A percentile compares a stretch with the other conserved stretches of the same genome.
Conservation (phyloP, 2,113 vertebrate species). For the Cynoglossus semilaevis region DNA sequence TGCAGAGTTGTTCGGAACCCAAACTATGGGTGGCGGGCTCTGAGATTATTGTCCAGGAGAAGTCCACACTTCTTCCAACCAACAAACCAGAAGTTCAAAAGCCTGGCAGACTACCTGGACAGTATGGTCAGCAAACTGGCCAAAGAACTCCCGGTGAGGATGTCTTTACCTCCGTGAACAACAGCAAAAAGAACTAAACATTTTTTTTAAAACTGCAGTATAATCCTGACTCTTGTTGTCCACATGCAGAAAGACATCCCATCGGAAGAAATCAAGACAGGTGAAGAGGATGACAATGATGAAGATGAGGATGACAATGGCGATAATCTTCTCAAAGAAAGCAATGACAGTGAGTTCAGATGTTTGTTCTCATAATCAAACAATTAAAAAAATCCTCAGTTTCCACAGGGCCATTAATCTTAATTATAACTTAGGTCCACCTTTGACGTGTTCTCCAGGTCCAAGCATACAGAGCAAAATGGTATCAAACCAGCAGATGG, state of each 20-base stretch:
- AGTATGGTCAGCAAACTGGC: conserved; percentile 99
- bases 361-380: neutral
- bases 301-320: conserved; percentile 97
- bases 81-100: conserved; percentile 97
- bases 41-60: conserved; percentile 90
- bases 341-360: conserved; percentile 90
- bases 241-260: conserved; percentile 83
- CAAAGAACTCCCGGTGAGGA: conserved; percentile 94
- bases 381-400: too few species aligned
- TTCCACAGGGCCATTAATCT: too few species aligned
- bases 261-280: conserved; percentile 99
- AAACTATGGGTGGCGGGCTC: conserved; percentile 96
- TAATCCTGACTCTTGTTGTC: neutral
- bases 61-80: conserved; percentile 99
- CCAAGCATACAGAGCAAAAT: conserved; percentile 89
- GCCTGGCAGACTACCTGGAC: conserved; percentile 95
- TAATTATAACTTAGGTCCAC: too few species aligned
- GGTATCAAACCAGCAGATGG: conserved; percentile 89
- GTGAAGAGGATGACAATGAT: conserved; percentile 96
- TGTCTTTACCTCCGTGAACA: neutral
- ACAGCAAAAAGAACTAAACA: neutral
- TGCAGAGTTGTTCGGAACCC: conserved; percentile 92
- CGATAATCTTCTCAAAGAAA: conserved; percentile 96
- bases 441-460: conserved; percentile 69
- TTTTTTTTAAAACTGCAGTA: neutral